A percentile compares a stretch with the other conserved stretches of the same genome.
Conservation (phyloP, 2,888 invertebrate species). For the Eristalinus sepulchralis region DNA sequence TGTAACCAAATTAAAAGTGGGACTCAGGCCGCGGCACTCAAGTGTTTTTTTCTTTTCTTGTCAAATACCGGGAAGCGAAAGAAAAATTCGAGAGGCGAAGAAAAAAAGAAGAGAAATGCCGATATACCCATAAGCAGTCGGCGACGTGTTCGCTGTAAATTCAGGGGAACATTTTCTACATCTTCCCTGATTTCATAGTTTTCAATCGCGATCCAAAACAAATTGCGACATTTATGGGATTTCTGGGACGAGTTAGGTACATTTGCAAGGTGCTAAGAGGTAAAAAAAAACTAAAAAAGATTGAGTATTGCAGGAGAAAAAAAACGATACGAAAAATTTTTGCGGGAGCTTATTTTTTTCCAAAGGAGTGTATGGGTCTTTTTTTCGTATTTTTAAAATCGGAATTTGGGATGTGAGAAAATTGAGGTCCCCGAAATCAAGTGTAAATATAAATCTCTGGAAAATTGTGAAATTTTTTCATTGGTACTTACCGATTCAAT, state of each 20-base stretch:
- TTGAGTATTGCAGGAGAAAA: conserved; percentile 24
- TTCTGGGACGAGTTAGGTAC: conserved; percentile 13
- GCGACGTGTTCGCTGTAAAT: conserved; percentile 54
- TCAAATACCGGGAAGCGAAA: conserved; percentile 49
- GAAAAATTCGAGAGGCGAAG: conserved; percentile 29
- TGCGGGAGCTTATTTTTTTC: conserved; percentile 52
- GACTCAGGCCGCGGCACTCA: conserved; percentile 43
- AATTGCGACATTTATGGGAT: conserved; percentile 25
- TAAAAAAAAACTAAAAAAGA: conserved; percentile 25
- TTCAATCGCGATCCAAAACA: conserved; percentile 20
- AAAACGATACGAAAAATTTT: conserved; percentile 25
- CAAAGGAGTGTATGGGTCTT: conserved; percentile 3
- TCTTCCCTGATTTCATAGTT: conserved; percentile 19
- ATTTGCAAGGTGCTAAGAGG: conserved; percentile 26
- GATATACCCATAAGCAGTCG: conserved; percentile 46
- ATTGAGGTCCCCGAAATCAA: conserved; percentile 7
- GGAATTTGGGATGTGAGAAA: background rate
- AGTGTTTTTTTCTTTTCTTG: background rate
- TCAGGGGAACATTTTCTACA: conserved; percentile 1
- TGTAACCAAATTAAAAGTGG: conserved; percentile 26
- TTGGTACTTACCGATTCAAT: conserved; percentile 84
- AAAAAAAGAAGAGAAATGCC: conserved; percentile 46
- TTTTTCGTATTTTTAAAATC: conserved; percentile 28
- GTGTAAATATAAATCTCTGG: conserved; percentile 5
- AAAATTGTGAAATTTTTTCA: background rate